Percentiles rank a stretch among this genome's conserved stretches.
Conservation (phyloP, 2,113 vertebrate genomes). For the Pica pica region DNA sequence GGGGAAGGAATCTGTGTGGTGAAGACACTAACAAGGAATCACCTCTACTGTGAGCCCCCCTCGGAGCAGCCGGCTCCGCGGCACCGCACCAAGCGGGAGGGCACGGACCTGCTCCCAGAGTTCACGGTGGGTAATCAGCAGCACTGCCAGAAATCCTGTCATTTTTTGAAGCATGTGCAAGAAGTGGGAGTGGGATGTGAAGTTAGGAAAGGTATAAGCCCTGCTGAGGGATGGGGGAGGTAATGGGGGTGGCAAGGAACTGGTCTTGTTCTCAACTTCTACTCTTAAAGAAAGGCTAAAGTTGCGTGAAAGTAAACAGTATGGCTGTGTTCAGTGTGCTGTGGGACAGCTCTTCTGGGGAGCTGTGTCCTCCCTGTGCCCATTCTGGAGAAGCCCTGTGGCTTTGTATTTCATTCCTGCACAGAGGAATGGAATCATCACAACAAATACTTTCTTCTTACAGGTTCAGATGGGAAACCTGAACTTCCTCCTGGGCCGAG, state of each 20-base stretch:
- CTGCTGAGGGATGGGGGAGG: accelerated
- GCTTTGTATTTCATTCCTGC: not conserved
- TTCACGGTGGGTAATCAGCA: conserved; percentile 82
- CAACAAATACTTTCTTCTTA: not conserved
- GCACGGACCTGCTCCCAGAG: conserved; percentile 82
- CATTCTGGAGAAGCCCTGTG: not conserved
- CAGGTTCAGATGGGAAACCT: conserved; percentile 96
- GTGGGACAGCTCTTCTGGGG: not conserved
- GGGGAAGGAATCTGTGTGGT: conserved; percentile 89
- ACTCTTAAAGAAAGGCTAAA: accelerated
- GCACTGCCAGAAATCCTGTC: not conserved
- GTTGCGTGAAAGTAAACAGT: not conserved
- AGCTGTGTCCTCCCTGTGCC: not conserved
- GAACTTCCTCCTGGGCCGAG: conserved; percentile 87
- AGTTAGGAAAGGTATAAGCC: not conserved
- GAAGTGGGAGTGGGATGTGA: not conserved
- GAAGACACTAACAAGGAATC: conserved; percentile 91
- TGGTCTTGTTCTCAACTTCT: not conserved
- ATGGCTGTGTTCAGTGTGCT: not conserved
- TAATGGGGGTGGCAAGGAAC: not conserved
- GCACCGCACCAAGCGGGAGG: conserved; percentile 77
- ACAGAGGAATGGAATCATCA: not conserved
- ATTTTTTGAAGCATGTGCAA: not conserved
- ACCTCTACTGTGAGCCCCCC: conserved; percentile 95
- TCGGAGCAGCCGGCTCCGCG: conserved; percentile 81